Percentiles rank a stretch among this genome's conserved stretches.
Evolutionary conservation across 2,797 vertebrate species (phyloP).

Genomic region (Tympanoctomys barrerae): DNA sequence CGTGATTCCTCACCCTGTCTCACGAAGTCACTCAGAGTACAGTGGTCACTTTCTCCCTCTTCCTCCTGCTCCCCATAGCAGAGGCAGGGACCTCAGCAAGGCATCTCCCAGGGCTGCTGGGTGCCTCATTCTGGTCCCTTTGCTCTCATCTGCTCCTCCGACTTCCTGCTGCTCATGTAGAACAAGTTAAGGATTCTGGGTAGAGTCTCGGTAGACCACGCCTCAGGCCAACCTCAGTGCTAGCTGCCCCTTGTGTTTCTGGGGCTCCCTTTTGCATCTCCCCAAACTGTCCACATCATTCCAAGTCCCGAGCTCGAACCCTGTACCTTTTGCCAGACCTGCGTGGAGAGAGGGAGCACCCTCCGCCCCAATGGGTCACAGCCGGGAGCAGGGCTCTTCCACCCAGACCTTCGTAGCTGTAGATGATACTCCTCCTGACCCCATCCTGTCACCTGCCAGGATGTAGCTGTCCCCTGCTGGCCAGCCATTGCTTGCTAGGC

Average conservation of each 20-base stretch:
- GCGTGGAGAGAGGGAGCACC: rapidly evolving
- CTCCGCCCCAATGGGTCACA: rapidly evolving
- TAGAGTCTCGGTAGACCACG: not conserved
- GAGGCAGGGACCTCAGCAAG: not conserved
- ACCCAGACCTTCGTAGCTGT: not conserved
- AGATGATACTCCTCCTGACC: not conserved
- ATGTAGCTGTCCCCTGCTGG: too few relatives aligned
- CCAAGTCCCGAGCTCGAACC: not conserved
- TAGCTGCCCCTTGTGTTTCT: not conserved
- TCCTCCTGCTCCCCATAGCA: rapidly evolving
- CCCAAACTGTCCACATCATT: not conserved
- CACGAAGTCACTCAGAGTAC: rapidly evolving
- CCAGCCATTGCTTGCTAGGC: too few relatives aligned
- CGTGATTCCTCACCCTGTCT: rapidly evolving
- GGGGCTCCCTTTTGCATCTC: not conserved
- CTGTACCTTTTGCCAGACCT: rapidly evolving
- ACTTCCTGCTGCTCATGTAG: too few relatives aligned
- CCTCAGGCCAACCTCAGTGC: too few relatives aligned
- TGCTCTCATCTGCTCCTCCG: rapidly evolving
- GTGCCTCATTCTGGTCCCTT: rapidly evolving
- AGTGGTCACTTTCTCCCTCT: rapidly evolving
- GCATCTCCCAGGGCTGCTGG: not conserved
- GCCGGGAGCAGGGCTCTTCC: rapidly evolving
- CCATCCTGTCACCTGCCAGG: not conserved
- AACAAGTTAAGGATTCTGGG: not conserved